phyloP scores from a whole-genome alignment of 1,140 invertebrate species.

The Mycetomoellerius zeteki region DNA sequence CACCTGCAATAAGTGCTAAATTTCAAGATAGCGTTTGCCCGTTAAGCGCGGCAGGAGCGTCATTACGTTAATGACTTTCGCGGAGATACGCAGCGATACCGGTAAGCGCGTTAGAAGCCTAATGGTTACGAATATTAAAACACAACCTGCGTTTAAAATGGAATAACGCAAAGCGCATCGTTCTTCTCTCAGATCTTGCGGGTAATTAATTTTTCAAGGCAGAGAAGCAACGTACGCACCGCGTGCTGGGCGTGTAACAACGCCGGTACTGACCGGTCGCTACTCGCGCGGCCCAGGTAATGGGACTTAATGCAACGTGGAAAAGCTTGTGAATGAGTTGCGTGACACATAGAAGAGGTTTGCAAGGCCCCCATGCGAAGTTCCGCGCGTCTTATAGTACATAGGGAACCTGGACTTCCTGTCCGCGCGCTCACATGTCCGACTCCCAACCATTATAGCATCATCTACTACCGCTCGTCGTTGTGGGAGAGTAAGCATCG shows the following conservation, averaged over 20 bases:
- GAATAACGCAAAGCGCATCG: not conserved
- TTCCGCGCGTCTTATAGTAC: constrained; percentile 77
- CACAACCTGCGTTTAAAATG: constrained; percentile 4
- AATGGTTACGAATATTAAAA: constrained; percentile 27
- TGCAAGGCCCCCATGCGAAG: constrained; percentile 85
- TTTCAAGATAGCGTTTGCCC: not conserved
- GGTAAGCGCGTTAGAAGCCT: not conserved
- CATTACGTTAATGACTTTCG: constrained; percentile 42
- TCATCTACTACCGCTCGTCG: constrained; percentile 84
- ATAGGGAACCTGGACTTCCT: constrained; percentile 84
- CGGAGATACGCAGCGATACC: constrained; percentile 1
- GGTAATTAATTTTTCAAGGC: constrained; percentile 61
- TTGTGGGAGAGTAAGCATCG: constrained; percentile 87
- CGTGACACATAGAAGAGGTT: constrained; percentile 85
- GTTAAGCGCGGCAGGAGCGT: not conserved
- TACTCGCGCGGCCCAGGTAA: constrained; percentile 57
- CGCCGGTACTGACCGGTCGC: constrained; percentile 17
- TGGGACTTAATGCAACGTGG: constrained; percentile 78
- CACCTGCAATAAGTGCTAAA: constrained; percentile 15
- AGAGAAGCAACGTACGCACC: not conserved
- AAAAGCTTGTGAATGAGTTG: constrained; percentile 85
- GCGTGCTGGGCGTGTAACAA: not conserved
- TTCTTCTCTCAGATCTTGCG: constrained; percentile 2
- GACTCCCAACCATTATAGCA: constrained; percentile 86
- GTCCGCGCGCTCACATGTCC: constrained; percentile 84